Evolutionary conservation across 2,797 vertebrate genomes (phyloP).

Genomic region (Rhinophrynus dorsalis): DNA sequence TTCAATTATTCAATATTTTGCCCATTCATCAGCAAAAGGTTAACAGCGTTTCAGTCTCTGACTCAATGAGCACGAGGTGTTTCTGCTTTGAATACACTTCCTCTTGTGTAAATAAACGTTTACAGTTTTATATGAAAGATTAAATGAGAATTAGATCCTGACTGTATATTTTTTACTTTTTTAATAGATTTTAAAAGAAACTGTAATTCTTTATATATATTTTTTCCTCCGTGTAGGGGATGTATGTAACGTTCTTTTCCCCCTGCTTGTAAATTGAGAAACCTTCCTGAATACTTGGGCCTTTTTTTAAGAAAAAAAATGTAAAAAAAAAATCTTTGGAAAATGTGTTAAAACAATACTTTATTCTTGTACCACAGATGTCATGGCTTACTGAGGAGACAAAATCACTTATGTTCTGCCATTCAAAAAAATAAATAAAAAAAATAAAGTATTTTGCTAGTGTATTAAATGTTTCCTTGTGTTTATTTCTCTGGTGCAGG

Average conservation of each 20-base stretch:
- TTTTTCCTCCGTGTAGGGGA: slow-evolving; percentile 42
- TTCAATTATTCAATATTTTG: too few species aligned
- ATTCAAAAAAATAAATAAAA: slow-evolving; percentile 63
- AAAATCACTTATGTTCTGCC: slow-evolving; percentile 74
- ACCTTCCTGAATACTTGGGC: slow-evolving; percentile 71
- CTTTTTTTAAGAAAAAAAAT: slow-evolving; percentile 39
- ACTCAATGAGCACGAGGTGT: slow-evolving; percentile 72
- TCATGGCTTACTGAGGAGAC: slow-evolving; percentile 74
- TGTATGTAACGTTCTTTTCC: slow-evolving; percentile 21
- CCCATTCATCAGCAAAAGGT: background rate
- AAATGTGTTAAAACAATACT: slow-evolving; percentile 72
- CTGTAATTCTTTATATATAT: slow-evolving; percentile 77
- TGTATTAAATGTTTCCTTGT: slow-evolving; percentile 62
- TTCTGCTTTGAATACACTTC: slow-evolving; percentile 72
- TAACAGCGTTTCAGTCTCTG: slow-evolving; percentile 62
- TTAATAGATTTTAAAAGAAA: slow-evolving; percentile 77
- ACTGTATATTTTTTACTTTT: slow-evolving; percentile 87
- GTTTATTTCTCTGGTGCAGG: too few species aligned
- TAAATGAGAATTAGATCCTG: slow-evolving; percentile 75
- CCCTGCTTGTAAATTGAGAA: slow-evolving; percentile 70
- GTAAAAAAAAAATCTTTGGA: slow-evolving; percentile 54
- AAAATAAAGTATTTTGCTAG: slow-evolving; percentile 78
- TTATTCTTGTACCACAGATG: slow-evolving; percentile 73
- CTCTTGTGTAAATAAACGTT: slow-evolving; percentile 84
- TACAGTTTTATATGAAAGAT: slow-evolving; percentile 82